Conservation (phyloP, 1,140 invertebrate genomes). For the Drosophila mayri region DNA sequence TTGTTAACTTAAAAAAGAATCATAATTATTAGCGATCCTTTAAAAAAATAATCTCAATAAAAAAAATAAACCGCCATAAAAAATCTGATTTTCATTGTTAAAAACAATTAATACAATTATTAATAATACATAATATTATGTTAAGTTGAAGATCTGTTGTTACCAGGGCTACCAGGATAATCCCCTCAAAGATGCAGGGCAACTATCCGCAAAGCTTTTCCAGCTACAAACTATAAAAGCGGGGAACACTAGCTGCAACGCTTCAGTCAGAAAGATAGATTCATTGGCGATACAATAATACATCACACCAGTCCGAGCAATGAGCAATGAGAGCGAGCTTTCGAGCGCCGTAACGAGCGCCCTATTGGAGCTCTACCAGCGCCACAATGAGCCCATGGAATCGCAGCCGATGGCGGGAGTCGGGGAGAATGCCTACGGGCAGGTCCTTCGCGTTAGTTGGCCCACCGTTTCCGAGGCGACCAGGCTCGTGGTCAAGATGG, state of each 20-base stretch:
- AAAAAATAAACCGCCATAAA: background rate
- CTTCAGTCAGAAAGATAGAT: slow-evolving; percentile 34
- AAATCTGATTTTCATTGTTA: background rate
- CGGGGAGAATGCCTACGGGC: slow-evolving; percentile 69
- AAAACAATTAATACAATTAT: background rate
- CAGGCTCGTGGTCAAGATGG: slow-evolving; percentile 58
- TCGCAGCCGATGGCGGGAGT: slow-evolving; percentile 49
- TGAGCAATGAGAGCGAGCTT: slow-evolving; percentile 42
- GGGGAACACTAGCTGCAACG: slow-evolving; percentile 18
- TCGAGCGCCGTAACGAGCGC: slow-evolving; percentile 31
- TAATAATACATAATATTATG: too few species aligned
- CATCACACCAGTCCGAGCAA: slow-evolving; percentile 6
- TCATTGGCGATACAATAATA: slow-evolving; percentile 16
- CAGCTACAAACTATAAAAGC: slow-evolving; percentile 32
- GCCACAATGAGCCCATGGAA: slow-evolving; percentile 16
- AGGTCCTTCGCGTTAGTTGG: slow-evolving; percentile 53
- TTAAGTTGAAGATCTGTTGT: background rate
- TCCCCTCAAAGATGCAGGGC: slow-evolving; percentile 14
- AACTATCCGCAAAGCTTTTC: slow-evolving; percentile 28
- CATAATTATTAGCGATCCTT: background rate
- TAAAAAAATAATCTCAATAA: background rate
- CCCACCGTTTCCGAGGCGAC: slow-evolving; percentile 6
- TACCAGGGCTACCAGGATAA: slow-evolving; percentile 2
- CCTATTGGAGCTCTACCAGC: slow-evolving; percentile 37
- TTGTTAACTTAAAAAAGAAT: background rate